Percentiles rank a stretch among this genome's conserved stretches.
phyloP scores from a whole-genome alignment of 2,888 invertebrate genomes.

The Trissoscelio sp. region DNA sequence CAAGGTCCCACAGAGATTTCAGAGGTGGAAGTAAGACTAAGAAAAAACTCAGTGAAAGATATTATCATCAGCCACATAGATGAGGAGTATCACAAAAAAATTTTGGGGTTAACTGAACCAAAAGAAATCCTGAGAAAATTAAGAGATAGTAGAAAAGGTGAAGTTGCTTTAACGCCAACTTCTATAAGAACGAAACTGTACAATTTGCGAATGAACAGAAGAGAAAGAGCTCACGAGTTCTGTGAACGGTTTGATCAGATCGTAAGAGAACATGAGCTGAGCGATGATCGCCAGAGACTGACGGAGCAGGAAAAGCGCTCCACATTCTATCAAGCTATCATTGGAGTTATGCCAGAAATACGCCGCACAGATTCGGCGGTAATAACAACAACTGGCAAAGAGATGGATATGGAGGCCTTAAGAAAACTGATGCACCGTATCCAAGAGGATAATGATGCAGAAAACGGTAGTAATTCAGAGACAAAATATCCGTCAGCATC shows the following conservation, averaged over 20 bases:
- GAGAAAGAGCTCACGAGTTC: constrained; percentile 51
- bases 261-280: constrained; percentile 40
- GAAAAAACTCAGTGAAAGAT: constrained; percentile 68
- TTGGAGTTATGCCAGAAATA: constrained; percentile 59
- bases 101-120: constrained; percentile 62
- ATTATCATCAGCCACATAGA: constrained; percentile 59
- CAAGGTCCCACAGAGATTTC: constrained; percentile 30
- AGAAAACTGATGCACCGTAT: constrained; percentile 51
- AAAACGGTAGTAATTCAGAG: constrained; percentile 8
- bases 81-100: constrained; percentile 63
- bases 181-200: constrained; percentile 61
- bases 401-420: constrained; percentile 61
- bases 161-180: constrained; percentile 55
- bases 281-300: constrained; percentile 40
- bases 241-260: constrained; percentile 60
- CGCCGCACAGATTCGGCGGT: constrained; percentile 57
- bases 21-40: constrained; percentile 16
- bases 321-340: constrained; percentile 67
- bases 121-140: constrained; percentile 50
- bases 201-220: constrained; percentile 23
- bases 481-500: background rate
- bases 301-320: constrained; percentile 49
- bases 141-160: constrained; percentile 55
- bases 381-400: constrained; percentile 58
- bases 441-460: constrained; percentile 55